Percentiles rank a stretch among this genome's conserved stretches.
Conservation (phyloP, 2,113 vertebrate genomes). For the Nipponia nippon region DNA sequence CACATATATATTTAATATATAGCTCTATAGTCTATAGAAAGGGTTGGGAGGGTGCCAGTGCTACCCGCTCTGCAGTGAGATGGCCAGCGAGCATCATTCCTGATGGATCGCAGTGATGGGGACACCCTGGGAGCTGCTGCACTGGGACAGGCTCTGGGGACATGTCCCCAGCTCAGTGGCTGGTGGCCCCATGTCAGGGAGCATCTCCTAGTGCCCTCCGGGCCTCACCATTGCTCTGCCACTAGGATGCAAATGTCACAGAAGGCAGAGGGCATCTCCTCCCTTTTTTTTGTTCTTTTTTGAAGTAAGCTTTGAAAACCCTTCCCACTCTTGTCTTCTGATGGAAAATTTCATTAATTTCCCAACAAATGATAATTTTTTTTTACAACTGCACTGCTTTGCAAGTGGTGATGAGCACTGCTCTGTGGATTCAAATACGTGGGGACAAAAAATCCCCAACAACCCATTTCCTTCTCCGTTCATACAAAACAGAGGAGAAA, state of each 20-base stretch:
- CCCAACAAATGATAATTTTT: background rate
- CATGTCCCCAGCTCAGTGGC: background rate
- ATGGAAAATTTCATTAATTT: background rate
- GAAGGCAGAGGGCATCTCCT: background rate
- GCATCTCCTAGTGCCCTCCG: background rate
- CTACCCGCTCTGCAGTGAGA: accelerated
- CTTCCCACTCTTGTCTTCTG: background rate
- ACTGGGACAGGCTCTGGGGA: background rate
- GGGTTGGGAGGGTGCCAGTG: background rate
- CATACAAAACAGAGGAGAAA: background rate
- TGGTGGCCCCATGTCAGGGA: background rate
- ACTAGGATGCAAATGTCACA: background rate
- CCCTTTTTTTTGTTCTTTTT: background rate
- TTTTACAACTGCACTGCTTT: accelerated
- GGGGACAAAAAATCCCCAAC: accelerated
- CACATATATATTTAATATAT: background rate
- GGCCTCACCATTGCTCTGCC: background rate
- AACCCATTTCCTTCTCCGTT: accelerated
- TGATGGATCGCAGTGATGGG: accelerated
- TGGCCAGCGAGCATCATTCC: accelerated
- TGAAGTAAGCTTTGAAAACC: background rate
- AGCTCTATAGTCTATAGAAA: background rate
- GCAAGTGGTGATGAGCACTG: background rate
- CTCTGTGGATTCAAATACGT: background rate
- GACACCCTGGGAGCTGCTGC: background rate